Evolutionary conservation across 1,140 invertebrate species (phyloP).

Genomic region (Physella acuta): DNA sequence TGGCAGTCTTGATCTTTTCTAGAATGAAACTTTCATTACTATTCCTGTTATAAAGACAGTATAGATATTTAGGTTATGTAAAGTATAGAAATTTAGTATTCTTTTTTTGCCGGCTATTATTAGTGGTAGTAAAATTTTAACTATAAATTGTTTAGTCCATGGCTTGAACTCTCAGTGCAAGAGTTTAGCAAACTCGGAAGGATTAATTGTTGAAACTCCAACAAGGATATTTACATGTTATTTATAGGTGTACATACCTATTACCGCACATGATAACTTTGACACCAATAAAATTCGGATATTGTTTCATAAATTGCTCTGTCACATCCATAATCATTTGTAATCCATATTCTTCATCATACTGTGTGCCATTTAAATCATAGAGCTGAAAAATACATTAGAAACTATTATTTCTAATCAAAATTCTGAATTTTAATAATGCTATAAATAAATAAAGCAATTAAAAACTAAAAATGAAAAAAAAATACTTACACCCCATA

Average conservation of each 20-base stretch:
- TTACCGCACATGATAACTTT: conserved; percentile 73
- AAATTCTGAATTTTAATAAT: neutral
- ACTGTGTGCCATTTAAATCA: conserved; percentile 7
- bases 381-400: neutral
- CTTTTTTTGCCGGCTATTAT: too few relatives aligned
- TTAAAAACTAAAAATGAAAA: neutral
- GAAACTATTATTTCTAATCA: neutral
- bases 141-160: too few relatives aligned
- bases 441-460: neutral
- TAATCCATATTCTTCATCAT: conserved; percentile 58
- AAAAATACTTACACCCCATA: conserved; percentile 50
- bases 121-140: too few relatives aligned
- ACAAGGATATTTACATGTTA: too few relatives aligned
- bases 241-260: too few relatives aligned
- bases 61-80: too few relatives aligned
- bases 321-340: conserved; percentile 67
- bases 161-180: too few relatives aligned
- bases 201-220: too few relatives aligned
- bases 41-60: neutral
- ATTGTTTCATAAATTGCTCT: conserved; percentile 64
- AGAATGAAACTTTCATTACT: neutral
- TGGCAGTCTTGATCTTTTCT: neutral
- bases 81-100: too few relatives aligned
- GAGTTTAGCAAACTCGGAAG: too few relatives aligned
- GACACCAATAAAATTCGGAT: conserved; percentile 71